Conservation (phyloP, 2,113 vertebrate species). For the Baryphthengus martii region DNA sequence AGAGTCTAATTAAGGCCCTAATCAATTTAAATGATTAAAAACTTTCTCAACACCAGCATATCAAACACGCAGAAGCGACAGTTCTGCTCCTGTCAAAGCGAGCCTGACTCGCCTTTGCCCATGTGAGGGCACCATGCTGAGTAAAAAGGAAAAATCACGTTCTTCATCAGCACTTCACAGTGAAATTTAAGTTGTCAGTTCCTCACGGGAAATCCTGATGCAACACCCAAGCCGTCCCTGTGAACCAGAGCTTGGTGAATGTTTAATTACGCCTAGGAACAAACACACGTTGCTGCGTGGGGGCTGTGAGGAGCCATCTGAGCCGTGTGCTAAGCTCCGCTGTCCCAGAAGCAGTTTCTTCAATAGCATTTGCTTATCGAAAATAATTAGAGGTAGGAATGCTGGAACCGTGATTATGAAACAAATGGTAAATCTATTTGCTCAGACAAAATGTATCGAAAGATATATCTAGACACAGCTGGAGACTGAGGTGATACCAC, state of each 20-base stretch:
- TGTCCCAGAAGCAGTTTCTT: constrained; percentile 29
- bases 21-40: constrained; percentile 45
- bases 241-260: not conserved
- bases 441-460: constrained; percentile 37
- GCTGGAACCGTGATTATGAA: constrained; percentile 43
- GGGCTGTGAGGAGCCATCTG: not conserved
- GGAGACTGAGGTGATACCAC: constrained; percentile 57
- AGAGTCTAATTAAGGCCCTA: constrained; percentile 33
- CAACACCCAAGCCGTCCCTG: not conserved
- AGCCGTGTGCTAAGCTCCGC: not conserved
- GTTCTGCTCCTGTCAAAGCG: not conserved
- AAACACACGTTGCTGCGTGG: not conserved
- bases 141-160: constrained; percentile 11
- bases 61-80: not conserved
- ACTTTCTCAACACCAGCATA: not conserved
- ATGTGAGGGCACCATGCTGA: not conserved
- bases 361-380: constrained; percentile 48
- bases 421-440: constrained; percentile 65
- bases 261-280: constrained; percentile 28
- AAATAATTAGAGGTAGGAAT: constrained; percentile 57
- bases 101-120: constrained; percentile 1
- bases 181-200: constrained; percentile 32
- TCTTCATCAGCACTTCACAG: constrained; percentile 39
- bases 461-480: constrained; percentile 54
- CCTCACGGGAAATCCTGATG: constrained; percentile 3